Percentiles rank a stretch among this genome's conserved stretches.
phyloP scores from a whole-genome alignment of 2,797 vertebrate genomes.

The Hyperoplus lanceolatus region DNA sequence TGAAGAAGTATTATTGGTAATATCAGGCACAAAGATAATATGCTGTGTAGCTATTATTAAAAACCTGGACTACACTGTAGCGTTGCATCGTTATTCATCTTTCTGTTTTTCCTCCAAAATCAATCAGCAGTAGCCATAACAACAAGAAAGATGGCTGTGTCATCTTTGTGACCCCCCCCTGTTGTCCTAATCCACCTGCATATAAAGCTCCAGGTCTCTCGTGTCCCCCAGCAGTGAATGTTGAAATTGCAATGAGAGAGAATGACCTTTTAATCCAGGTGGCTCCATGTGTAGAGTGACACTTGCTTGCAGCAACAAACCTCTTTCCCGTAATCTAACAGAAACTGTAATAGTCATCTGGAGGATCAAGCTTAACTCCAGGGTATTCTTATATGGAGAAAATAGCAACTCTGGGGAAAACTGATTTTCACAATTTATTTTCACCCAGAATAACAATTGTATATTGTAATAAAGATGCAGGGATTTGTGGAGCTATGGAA shows the following conservation, averaged over 20 bases:
- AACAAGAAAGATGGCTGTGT: constrained; percentile 23
- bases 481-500: constrained; percentile 16
- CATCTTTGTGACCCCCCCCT: constrained; percentile 17
- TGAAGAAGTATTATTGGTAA: constrained; percentile 70
- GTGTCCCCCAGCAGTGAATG: constrained; percentile 25
- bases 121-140: constrained; percentile 41
- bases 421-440: constrained; percentile 16
- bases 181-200: constrained; percentile 39
- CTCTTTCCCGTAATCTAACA: constrained; percentile 32
- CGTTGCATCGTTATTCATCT: constrained; percentile 23
- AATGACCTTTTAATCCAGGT: constrained; percentile 67
- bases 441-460: neutral
- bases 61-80: constrained; percentile 31
- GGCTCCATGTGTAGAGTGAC: constrained; percentile 42
- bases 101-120: constrained; percentile 38
- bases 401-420: constrained; percentile 5
- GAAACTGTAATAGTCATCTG: constrained; percentile 22
- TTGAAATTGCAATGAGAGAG: constrained; percentile 29
- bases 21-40: constrained; percentile 65
- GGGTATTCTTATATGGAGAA: neutral
- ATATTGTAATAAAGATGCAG: neutral
- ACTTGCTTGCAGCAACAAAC: constrained; percentile 45
- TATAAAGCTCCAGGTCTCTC: constrained; percentile 37
- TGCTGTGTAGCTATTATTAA: constrained; percentile 60
- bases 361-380: constrained; percentile 13